Base-by-base conservation (phyloP, 1,140 invertebrate species). In the Nomia melanderi region DNA sequence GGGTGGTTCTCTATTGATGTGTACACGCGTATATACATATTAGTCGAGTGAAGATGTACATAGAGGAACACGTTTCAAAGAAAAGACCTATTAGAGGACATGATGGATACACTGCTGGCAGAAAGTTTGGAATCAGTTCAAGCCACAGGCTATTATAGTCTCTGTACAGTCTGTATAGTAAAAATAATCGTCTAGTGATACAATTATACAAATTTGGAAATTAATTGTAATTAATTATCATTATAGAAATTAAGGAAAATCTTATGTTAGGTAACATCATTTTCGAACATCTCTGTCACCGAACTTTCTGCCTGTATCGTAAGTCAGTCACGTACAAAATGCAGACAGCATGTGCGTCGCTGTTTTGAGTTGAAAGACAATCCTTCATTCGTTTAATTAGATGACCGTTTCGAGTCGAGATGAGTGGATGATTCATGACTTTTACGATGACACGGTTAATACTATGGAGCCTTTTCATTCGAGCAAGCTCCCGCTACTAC, bases 271-370 rank as follows among this genome's bases (percentile, higher is more conserved):
- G n/a, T n/a, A n/a, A n/a, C n/a, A n/a, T n/a, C n/a, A n/a, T n/a
- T n/a, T n/a, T n/a, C n/a, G n/a, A n/a, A n/a, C n/a, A n/a, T n/a
- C n/a, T n/a, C n/a, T n/a, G n/a, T n/a, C n/a, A n/a, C n/a, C n/a
- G n/a, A 50, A 50, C 17, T 50, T 50, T 50, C 47, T n/a, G 20
- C 20, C 47, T 8, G 1, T 17, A n/a, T 17, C n/a, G 36, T 63
- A 65, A 74, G 64, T 82, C 62, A 74, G 64, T 82, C 62, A 67
- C 59, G 41, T 75, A 83, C 9, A 72, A 57, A 77, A 64, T 57
- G 44, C 59, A 83, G 54, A 56, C 53, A 47, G 6, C 41, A n/a
- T 50, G 56, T 77, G 74, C 44, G 29, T 27, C 69, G 60, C 50
- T 66, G 71, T 76, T n/a, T 66, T 80, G 23, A 31, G 64, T 70